phyloP scores from a whole-genome alignment of 2,113 vertebrate species.

The Xyrauchen texanus region DNA sequence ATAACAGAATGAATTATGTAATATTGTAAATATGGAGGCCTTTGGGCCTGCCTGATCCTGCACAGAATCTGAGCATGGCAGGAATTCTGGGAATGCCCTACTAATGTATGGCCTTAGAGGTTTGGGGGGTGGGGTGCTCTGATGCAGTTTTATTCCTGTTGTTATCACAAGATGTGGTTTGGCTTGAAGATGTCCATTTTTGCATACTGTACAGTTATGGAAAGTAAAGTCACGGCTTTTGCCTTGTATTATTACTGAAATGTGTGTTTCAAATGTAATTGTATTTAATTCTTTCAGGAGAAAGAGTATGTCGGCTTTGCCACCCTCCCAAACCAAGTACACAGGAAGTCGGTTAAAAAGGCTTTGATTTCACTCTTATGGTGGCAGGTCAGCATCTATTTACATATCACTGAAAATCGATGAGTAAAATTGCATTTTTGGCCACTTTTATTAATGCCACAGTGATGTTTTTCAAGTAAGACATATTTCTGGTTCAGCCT shows the following conservation, averaged over 20 bases:
- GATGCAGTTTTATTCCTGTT: constrained; percentile 3
- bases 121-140: background rate
- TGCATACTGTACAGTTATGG: background rate
- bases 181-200: background rate
- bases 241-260: background rate
- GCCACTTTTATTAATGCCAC: no score
- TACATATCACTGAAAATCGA: no score
- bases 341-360: constrained; percentile 76
- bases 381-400: constrained; percentile 66
- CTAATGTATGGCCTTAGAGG: constrained; percentile 27
- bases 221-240: background rate
- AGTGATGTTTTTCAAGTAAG: no score
- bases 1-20: constrained; percentile 27
- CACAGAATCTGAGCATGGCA: constrained; percentile 43
- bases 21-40: background rate
- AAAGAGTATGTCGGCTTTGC: constrained; percentile 76
- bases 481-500: no score
- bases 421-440: no score
- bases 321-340: constrained; percentile 74
- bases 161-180: background rate
- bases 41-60: background rate
- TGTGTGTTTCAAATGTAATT: background rate
- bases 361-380: constrained; percentile 77
- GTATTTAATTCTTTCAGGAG: constrained; percentile 53
- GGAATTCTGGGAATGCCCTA: constrained; percentile 56